A percentile compares a stretch with the other conserved stretches of the same genome.
Evolutionary conservation across 1,140 invertebrate species (phyloP).

Genomic region (Bathynomus jamesi): DNA sequence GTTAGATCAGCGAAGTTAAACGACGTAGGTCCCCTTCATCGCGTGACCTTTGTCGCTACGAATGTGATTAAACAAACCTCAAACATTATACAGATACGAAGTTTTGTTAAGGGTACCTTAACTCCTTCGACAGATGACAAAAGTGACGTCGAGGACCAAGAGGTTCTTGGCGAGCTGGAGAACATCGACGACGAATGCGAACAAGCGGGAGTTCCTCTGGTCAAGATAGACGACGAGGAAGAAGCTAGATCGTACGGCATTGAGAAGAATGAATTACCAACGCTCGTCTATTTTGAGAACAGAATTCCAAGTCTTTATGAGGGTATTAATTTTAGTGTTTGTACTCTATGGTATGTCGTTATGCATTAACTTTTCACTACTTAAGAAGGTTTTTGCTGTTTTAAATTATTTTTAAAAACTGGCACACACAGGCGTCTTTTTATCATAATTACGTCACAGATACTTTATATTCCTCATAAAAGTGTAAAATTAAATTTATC

Average conservation of each 20-base stretch:
- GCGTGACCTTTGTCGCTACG: too few species aligned
- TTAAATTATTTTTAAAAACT: too few species aligned
- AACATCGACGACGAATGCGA: constrained; percentile 89
- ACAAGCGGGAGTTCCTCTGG: constrained; percentile 80
- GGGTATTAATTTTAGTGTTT: constrained; percentile 48
- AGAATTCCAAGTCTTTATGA: constrained; percentile 86
- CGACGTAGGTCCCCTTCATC: too few species aligned
- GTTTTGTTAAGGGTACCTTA: not conserved
- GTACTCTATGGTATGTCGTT: not conserved
- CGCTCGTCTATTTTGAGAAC: constrained; percentile 81
- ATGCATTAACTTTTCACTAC: too few species aligned
- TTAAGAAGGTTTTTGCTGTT: too few species aligned
- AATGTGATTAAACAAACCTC: too few species aligned
- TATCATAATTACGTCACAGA: too few species aligned
- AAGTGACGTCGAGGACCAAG: constrained; percentile 77
- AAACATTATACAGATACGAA: not conserved
- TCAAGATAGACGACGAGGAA: constrained; percentile 71
- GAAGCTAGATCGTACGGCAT: constrained; percentile 86
- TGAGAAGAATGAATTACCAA: constrained; percentile 64
- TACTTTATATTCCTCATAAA: too few species aligned
- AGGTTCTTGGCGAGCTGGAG: constrained; percentile 77
- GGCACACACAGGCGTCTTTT: too few species aligned
- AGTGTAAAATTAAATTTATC: too few species aligned
- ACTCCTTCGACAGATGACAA: constrained; percentile 62
- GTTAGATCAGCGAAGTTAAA: too few species aligned